Base-by-base conservation (phyloP, 2,113 vertebrate genomes). In the Pardalotus punctatus region DNA sequence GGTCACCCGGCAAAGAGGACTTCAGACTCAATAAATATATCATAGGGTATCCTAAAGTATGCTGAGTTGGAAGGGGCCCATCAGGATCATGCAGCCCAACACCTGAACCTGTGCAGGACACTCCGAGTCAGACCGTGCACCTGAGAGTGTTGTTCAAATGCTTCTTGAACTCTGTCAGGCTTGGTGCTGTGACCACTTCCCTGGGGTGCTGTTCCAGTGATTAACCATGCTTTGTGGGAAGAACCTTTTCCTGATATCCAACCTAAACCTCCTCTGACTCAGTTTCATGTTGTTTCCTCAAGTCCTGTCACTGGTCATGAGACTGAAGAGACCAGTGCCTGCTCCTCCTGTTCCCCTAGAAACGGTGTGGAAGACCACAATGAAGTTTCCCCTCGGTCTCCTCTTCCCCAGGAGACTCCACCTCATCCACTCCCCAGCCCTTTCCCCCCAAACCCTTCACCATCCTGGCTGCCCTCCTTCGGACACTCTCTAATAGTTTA, bases 261-360 rank as follows among this genome's bases (percentile, higher is more conserved):
- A 6, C 24, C 8, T 19, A 19, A 86, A 15, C 21, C 11, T 60
- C 33, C 21, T 5, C 25, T 50, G 25, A 31, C 11, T 25, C 6
- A 14, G 5, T 13, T 43, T 66, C 17, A 9, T 7, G 7, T 35
- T 3, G 0, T 42, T 57, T 66, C 20, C 35, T 76, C 2, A 0
- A 66, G 13, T 31, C 27, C 23, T 28, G 10, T n/a, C 72, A 19
- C 54, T n/a, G 45, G 19, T 61, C 38, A 24, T 5, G 14, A 36
- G 47, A 43, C 14, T 57, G 25, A 42, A 71, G 29, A 48, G 11
- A 23, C 57, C 50, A 14, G 5, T 23, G 31, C 25, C 14, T 48
- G 24, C 9, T 14, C 13, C 35, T 48, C 0, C 0, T 21, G 48
- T 31, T 35, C 8, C 11, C 17, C 22, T 50, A 0, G 0, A 28